A percentile compares a stretch with the other conserved stretches of the same genome.
These are phyloP conservation scores for Troides oblongomaculatus DNA, from an alignment of 2,888 invertebrate species.

Conservation along the genomic window DNA sequence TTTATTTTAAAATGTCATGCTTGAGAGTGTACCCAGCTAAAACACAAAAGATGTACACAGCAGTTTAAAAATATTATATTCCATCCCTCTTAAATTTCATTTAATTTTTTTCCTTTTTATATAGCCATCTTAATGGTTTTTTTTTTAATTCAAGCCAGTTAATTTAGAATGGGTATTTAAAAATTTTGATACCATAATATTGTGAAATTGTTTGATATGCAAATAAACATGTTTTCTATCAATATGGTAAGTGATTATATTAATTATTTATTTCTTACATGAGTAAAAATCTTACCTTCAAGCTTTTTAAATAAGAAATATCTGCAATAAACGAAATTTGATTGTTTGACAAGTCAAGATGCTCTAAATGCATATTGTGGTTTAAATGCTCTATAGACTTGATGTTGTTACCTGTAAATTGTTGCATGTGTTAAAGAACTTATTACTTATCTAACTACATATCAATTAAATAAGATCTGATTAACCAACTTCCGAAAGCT, in stretches of 20 bases:
- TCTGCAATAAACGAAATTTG: slow-evolving; percentile 91
- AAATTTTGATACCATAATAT: background rate
- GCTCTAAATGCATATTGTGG: slow-evolving; percentile 88
- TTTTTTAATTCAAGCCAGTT: too few species aligned
- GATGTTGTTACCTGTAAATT: slow-evolving; percentile 88
- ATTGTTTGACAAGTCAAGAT: slow-evolving; percentile 93
- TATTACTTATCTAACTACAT: too few species aligned
- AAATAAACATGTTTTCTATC: background rate
- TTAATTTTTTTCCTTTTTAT: too few species aligned
- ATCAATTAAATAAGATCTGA: too few species aligned
- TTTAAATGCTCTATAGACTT: slow-evolving; percentile 95
- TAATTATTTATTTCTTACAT: background rate
- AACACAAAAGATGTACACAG: too few species aligned
- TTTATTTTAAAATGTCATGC: too few species aligned
- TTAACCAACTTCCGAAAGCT: too few species aligned
- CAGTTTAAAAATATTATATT: too few species aligned
- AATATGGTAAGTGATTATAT: background rate
- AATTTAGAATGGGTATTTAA: background rate
- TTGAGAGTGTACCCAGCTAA: too few species aligned
- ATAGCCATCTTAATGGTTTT: too few species aligned
- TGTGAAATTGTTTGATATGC: background rate
- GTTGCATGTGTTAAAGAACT: too few species aligned
- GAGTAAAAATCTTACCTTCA: slow-evolving; percentile 84
- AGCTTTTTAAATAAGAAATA: slow-evolving; percentile 88
- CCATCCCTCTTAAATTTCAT: too few species aligned